Conservation (phyloP, 1,140 invertebrate genomes). For the Cryptotermes secundus region DNA sequence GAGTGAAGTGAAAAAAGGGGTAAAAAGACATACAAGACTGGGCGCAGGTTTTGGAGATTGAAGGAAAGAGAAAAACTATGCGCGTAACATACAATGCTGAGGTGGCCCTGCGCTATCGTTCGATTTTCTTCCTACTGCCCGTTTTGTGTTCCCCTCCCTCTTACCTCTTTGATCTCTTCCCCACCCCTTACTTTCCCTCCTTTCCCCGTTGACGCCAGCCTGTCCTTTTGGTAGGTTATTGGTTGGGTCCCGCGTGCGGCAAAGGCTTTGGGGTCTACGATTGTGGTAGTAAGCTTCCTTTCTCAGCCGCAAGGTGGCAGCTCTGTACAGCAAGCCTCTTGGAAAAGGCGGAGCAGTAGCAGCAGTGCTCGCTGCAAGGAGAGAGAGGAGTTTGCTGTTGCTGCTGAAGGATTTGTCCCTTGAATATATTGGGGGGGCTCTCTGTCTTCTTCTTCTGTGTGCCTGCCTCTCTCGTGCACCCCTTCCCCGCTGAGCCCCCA, state of each 20-base stretch:
- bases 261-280: slow-evolving; percentile 21
- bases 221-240: slow-evolving; percentile 23
- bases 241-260: slow-evolving; percentile 27
- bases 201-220: not conserved
- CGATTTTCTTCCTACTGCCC: slow-evolving; percentile 28
- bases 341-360: slow-evolving; percentile 23
- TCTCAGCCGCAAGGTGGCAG: slow-evolving; percentile 31
- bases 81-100: slow-evolving; percentile 31
- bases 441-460: not conserved
- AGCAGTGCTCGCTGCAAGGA: not conserved
- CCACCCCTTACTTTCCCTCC: not conserved
- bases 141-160: slow-evolving; percentile 3
- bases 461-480: not conserved
- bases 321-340: slow-evolving; percentile 21
- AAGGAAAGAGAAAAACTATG: slow-evolving; percentile 19
- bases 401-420: slow-evolving; percentile 29
- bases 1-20: not conserved
- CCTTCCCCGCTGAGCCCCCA: slow-evolving; percentile 5
- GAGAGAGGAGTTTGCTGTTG: not conserved
- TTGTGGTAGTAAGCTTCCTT: slow-evolving; percentile 24
- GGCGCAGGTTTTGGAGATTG: not conserved
- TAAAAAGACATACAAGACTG: not conserved
- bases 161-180: slow-evolving; percentile 18
- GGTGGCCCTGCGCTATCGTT: slow-evolving; percentile 29
- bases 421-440: not conserved